Evolutionary conservation across 2,888 invertebrate species (phyloP).

Genomic region (Chloromyia formosa): DNA sequence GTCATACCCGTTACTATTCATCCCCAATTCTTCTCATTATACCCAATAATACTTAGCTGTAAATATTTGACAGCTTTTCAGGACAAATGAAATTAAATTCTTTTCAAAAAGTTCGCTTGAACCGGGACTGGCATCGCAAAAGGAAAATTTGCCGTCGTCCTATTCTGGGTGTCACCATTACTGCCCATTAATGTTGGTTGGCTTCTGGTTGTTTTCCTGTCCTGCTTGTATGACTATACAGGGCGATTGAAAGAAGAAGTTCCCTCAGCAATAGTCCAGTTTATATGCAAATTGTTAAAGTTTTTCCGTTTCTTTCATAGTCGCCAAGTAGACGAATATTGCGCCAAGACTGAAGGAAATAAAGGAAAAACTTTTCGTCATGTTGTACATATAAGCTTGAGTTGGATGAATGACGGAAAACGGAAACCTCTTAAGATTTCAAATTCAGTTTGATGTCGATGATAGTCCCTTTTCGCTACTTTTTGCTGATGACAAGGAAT

Average conservation of each 20-base stretch:
- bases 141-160: not conserved
- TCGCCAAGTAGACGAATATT: not conserved
- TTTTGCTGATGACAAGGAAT: conserved; percentile 17
- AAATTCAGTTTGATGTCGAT: conserved; percentile 33
- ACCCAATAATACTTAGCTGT: not conserved
- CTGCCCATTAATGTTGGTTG: not conserved
- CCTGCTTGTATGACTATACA: conserved; percentile 13
- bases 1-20: too few relatives aligned
- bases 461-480: not conserved
- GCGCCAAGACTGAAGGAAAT: not conserved
- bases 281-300: conserved; percentile 35
- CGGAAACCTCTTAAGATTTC: conserved; percentile 25
- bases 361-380: conserved; percentile 16
- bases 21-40: not conserved
- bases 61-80: conserved; percentile 35
- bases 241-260: conserved; percentile 12
- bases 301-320: not conserved
- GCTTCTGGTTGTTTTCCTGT: not conserved
- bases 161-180: conserved; percentile 2
- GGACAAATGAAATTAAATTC: conserved; percentile 37
- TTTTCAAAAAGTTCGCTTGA: conserved; percentile 7
- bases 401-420: not conserved
- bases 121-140: too few relatives aligned
- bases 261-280: conserved; percentile 6
- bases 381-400: conserved; percentile 4